Evolutionary conservation across 2,113 vertebrate species (phyloP), one percentile per base, ranked within the genome.

Genomic region (Aptenodytes forsteri): DNA sequence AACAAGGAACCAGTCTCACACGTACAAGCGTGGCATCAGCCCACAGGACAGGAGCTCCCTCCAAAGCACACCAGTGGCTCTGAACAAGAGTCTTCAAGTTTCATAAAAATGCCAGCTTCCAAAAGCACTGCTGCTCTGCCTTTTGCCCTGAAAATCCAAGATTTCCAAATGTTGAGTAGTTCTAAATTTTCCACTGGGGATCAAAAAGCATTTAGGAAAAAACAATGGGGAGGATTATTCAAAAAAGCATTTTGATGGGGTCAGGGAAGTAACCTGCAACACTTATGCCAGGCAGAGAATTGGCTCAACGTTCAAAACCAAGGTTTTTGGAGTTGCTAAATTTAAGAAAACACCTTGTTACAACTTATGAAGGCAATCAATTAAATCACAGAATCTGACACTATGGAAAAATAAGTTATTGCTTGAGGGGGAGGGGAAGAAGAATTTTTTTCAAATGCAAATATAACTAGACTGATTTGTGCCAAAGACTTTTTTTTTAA

Each of bases 21-120:
- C 0, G 0, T 26, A 17, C 16, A 80, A 13, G 10, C 0, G 16
- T 2, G 36, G 13, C 18, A 5, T 25, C 34, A 34, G 29, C 22
- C 40, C 54, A 16, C 3, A 3, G 89, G 54, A 22, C 3, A 1
- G 65, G 40, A 89, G 29, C 22, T 70, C 29, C 56, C 36, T 79
- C 55, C 55, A 38, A 44, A 66, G 27, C 23, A 34, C 56, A 32
- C 10, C 14, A 44, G 46, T 2, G 1, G 16, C 34, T 46, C 42
- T 9, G 3, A 55, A 50, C 16, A 76, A 47, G 18, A 8, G 10
- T 20, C 54, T 50, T 30, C 16, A 40, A 20, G 1, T 32, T 69
- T n/a, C 11, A 6, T 12, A 10, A 49, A 11, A 38, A n/a, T 44
- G 23, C 17, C 59, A 87, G 13, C 47, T 89, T 58, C 70, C 19